These are phyloP conservation scores for Hoplostethus mediterraneus DNA, from an alignment of 2,797 vertebrate species.

Conservation along the genomic window DNA sequence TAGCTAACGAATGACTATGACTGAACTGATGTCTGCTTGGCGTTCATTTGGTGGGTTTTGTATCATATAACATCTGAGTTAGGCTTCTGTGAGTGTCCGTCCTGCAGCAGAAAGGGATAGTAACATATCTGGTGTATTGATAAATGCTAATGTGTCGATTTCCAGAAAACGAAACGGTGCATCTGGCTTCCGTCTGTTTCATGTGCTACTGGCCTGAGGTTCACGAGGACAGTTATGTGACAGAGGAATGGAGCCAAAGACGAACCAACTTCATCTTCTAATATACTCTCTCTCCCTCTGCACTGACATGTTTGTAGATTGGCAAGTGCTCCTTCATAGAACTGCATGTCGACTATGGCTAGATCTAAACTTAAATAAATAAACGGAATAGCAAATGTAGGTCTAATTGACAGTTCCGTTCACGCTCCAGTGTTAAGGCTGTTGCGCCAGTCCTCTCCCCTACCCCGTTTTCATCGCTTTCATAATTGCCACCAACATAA, in stretches of 20 bases:
- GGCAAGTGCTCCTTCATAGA: neutral
- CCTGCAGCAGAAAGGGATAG: too few species aligned
- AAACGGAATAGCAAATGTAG: constrained; percentile 46
- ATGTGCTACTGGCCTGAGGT: constrained; percentile 17
- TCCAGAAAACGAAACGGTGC: neutral
- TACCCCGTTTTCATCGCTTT: constrained; percentile 81
- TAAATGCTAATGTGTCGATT: too few species aligned
- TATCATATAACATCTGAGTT: too few species aligned
- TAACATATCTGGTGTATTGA: too few species aligned
- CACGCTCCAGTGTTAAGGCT: constrained; percentile 71
- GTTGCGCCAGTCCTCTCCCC: constrained; percentile 74
- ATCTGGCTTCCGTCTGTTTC: constrained; percentile 20
- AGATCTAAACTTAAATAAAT: constrained; percentile 35
- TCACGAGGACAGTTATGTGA: constrained; percentile 30
- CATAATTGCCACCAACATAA: constrained; percentile 88
- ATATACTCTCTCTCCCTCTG: neutral
- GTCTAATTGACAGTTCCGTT: constrained; percentile 76
- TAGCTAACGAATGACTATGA: too few species aligned
- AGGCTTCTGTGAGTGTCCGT: too few species aligned
- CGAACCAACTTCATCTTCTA: constrained; percentile 19
- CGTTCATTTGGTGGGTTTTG: too few species aligned
- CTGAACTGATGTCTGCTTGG: too few species aligned
- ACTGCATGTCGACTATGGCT: constrained; percentile 1
- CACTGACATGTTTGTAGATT: neutral
- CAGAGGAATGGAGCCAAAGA: constrained; percentile 20